Base-by-base conservation (phyloP, 2,888 invertebrate species). In the Phania funesta region DNA sequence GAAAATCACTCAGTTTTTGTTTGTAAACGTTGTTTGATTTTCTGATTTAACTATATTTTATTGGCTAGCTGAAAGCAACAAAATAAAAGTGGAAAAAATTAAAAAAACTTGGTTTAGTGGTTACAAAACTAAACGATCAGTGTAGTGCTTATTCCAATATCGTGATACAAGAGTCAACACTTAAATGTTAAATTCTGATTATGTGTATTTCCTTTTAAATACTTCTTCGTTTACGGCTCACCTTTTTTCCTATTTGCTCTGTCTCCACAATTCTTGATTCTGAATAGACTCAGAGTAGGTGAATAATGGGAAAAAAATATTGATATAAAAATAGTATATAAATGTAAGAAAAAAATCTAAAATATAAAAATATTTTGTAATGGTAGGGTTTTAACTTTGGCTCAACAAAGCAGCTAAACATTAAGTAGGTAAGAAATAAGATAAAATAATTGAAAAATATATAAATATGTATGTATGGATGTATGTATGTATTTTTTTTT, bases 71-170 rank as follows among this genome's bases (percentile, higher is more conserved):
- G 13, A 29, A 32, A 54, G 16, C 22, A 41, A 29, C 20, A 41
- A 68, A 29, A 68, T 44, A 54, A 29, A 29, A 22, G 32, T 35
- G 35, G 11, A 46, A 24, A 16, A 29, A 32, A 46, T n/a, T n/a
- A n/a, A n/a, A n/a, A n/a, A n/a, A n/a, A n/a, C n/a, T n/a, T n/a
- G n/a, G n/a, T n/a, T n/a, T n/a, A 46, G n/a, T 65, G 54, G 26
- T 11, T 54, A 54, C 4, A 26, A 26, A 18, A 41, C 29, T 68
- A 41, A n/a, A n/a, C n/a, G n/a, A n/a, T 9, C 20, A 26, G 16
- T 32, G 56, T 22, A 70, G 58, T 70, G 56, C 32, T n/a, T n/a
- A 48, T 56, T 22, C 11, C 32, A 56, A 56, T 58, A 46, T 58
- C 46, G 58, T 29, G 32, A 50, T 24, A 38, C 32, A 16, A 46